phyloP scores from a whole-genome alignment of 2,888 invertebrate genomes.

The Leptura quadrifasciata region DNA sequence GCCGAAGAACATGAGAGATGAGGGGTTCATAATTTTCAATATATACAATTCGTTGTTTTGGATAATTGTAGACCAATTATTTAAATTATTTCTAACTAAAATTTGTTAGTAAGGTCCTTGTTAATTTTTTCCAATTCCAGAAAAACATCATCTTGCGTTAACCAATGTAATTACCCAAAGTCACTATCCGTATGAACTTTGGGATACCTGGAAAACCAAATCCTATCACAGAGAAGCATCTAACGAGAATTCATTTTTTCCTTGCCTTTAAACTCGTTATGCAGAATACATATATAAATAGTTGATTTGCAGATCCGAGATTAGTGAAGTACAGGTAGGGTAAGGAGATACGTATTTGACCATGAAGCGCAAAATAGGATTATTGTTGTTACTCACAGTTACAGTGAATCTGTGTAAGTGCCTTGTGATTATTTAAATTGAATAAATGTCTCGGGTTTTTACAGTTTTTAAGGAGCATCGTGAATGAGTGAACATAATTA shows the following conservation, averaged over 20 bases:
- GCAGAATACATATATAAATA: conserved; percentile 49
- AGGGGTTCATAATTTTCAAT: too few species aligned
- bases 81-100: too few species aligned
- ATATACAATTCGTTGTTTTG: too few species aligned
- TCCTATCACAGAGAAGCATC: conserved; percentile 4
- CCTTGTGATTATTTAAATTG: conserved; percentile 23
- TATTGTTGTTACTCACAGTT: conserved; percentile 49
- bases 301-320: conserved; percentile 44
- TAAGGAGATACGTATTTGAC: conserved; percentile 47
- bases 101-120: too few species aligned
- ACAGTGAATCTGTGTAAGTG: conserved; percentile 53
- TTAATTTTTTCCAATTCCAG: too few species aligned
- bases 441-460: not conserved
- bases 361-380: conserved; percentile 51
- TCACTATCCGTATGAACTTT: conserved; percentile 1
- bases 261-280: conserved; percentile 39
- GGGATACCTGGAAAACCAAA: conserved; percentile 31
- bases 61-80: too few species aligned
- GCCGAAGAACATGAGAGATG: too few species aligned
- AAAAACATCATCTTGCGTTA: too few species aligned
- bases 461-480: not conserved
- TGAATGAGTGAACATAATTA: not conserved
- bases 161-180: conserved; percentile 7
- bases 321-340: conserved; percentile 53
- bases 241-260: conserved; percentile 33